A percentile compares a stretch with the other conserved stretches of the same genome.
Conservation (phyloP, 2,888 invertebrate genomes). For the Drosophila niveifrons region DNA sequence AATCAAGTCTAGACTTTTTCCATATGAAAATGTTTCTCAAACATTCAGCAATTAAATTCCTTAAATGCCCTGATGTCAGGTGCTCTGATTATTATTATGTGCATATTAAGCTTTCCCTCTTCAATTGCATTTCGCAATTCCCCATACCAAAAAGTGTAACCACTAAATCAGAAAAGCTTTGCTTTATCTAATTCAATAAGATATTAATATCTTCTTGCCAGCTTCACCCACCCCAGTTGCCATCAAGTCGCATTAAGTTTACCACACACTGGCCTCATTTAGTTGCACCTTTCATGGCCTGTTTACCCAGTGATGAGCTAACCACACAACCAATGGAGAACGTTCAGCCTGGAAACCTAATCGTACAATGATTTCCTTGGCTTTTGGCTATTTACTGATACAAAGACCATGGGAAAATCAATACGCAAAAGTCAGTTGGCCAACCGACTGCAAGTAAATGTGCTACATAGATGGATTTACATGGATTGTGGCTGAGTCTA, state of each 20-base stretch:
- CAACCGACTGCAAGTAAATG: slow-evolving; percentile 48
- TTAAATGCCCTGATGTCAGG: too few species aligned
- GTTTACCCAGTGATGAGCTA: slow-evolving; percentile 34
- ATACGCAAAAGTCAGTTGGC: slow-evolving; percentile 46
- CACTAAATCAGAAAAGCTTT: not conserved
- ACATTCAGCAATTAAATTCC: too few species aligned
- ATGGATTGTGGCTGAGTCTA: slow-evolving; percentile 32
- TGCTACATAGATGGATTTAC: slow-evolving; percentile 70
- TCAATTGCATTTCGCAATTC: too few species aligned
- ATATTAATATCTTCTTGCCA: not conserved
- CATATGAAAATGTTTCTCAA: too few species aligned
- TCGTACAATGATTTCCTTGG: slow-evolving; percentile 50
- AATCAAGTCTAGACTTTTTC: too few species aligned
- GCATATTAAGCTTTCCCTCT: too few species aligned
- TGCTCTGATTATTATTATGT: too few species aligned
- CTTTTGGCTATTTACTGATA: slow-evolving; percentile 67
- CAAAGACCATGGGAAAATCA: slow-evolving; percentile 71
- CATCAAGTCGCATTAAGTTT: slow-evolving; percentile 50
- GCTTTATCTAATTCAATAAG: not conserved
- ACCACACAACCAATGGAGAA: slow-evolving; percentile 29
- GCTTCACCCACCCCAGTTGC: slow-evolving; percentile 23
- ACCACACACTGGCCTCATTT: slow-evolving; percentile 47
- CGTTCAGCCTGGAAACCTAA: slow-evolving; percentile 30
- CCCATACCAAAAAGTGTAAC: too few species aligned
- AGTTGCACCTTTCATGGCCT: slow-evolving; percentile 33